Conservation (phyloP, 2,113 vertebrate genomes). For the Ptychochromis oligacanthus region DNA sequence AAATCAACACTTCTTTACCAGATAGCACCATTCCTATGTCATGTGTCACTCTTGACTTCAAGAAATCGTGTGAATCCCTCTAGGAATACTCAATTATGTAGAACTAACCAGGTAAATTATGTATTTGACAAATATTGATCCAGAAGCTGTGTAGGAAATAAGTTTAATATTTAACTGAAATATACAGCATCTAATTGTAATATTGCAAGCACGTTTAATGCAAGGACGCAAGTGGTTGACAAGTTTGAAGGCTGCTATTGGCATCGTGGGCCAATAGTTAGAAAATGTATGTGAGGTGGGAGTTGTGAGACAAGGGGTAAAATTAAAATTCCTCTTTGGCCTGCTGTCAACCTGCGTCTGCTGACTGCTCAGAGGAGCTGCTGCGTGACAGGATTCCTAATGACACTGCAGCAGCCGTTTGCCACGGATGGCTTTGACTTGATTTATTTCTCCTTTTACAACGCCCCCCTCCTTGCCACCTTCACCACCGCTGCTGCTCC, state of each 20-base stretch:
- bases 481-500: slow-evolving; percentile 12
- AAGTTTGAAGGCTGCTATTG: slow-evolving; percentile 32
- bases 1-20: too few species aligned
- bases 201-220: not conserved
- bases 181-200: not conserved
- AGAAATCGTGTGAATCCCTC: too few species aligned
- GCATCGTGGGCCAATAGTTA: slow-evolving; percentile 17
- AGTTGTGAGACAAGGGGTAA: slow-evolving; percentile 50
- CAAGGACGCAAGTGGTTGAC: not conserved
- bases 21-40: not conserved
- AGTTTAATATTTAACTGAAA: slow-evolving; percentile 9
- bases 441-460: slow-evolving; percentile 79
- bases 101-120: not conserved
- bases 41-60: too few species aligned
- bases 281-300: slow-evolving; percentile 53
- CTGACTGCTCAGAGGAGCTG: slow-evolving; percentile 65
- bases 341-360: slow-evolving; percentile 72
- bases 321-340: slow-evolving; percentile 81
- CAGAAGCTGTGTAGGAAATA: slow-evolving; percentile 14
- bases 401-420: slow-evolving; percentile 76
- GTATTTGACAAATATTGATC: slow-evolving; percentile 4
- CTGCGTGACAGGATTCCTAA: slow-evolving; percentile 80
- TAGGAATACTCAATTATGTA: not conserved
- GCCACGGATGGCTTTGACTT: slow-evolving; percentile 79
- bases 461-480: slow-evolving; percentile 13